Base-by-base conservation (phyloP, 2,113 vertebrate genomes). In the Pelobates fuscus region DNA sequence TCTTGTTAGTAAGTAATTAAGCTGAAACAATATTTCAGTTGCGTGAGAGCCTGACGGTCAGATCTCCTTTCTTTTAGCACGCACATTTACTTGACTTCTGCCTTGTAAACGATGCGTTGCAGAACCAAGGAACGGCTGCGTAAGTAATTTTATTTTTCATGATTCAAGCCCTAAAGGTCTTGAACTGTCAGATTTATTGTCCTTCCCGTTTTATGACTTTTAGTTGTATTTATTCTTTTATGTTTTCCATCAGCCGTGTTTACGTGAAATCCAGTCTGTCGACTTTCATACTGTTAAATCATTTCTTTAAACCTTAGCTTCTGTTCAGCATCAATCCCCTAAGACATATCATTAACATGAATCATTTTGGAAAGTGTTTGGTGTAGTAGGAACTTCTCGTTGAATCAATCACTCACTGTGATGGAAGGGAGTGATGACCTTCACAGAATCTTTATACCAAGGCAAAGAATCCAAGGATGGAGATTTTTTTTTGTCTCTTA, bases 131-230 rank as follows among this genome's bases (percentile, higher is more conserved):
- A 91, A 91, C 74, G 84, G 80, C 84, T 83, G 79, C 8, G 62
- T 89, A 90, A 91, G 85, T 89, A 85, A 89, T 88, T 86, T 87
- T 89, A 80, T 29, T 80, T 89, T 89, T 90, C 85, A 84, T 79
- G 61, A 89, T 86, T 86, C 81, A 79, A 83, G 84, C 80, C 83
- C 81, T 80, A 78, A 91, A 91, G 85, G 86, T 90, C 85, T 86
- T 88, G 86, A 90, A 87, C 86, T 90, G 83, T 88, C 87, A 88
- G 86, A 91, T 91, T 91, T 91, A 91, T 90, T 79, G 82, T 90
- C 89, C 84, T 81, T 86, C 83, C 79, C 77, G 80, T 88, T 89
- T 90, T 89, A 91, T 82, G 86, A 85, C 86, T 87, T 90, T 87
- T 81, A 81, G 85, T 89, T 88, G 82, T 86, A 88, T 89, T 89